Base-by-base conservation (phyloP, 2,797 vertebrate genomes). In the Cynopterus sphinx region DNA sequence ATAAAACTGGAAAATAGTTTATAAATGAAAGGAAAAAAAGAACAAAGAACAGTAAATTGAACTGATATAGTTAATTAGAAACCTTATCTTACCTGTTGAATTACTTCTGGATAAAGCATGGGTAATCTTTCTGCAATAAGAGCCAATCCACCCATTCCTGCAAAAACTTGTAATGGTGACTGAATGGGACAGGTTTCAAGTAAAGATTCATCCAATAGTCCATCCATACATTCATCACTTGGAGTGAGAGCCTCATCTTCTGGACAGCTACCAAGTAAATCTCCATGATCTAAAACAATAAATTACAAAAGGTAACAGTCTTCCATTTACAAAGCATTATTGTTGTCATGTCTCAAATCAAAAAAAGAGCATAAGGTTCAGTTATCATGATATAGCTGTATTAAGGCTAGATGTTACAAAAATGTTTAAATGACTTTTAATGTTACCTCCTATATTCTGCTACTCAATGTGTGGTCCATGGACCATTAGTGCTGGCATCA, bases 81-180 rank as follows among this genome's bases (percentile, higher is more conserved):
- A 87, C 67, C 53, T 96, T 92, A 78, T 98, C 98, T 98, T 94
- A 99, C 99, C 99, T 99, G 99, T 92, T 99, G 99, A 97, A 99
- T 99, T 97, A 99, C 99, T 1, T 99, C 99, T 1, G 99, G 99
- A 98, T 99, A 99, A 28, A 99, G 99, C 99, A 99, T 99, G 3
- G 99, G 99, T 53, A 99, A 98, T 96, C 99, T 99, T 98, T 99
- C 99, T 3, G 99, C 99, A 78, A 99, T 99, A 71, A 99, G 99
- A 43, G 99, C 99, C 97, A 99, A 98, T 81, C 99, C 99, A 8
- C 99, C 99, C 99, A 99, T 99, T 96, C 99, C 99, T 36, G 99
- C 99, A 96, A 99, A 99, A 96, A 99, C 99, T 98, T 99, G 99
- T 96, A 99, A 98, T 0, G 99, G 99, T 21, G 99, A 99, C 97